These are phyloP conservation scores for Diogma glabrata DNA, from an alignment of 2,888 invertebrate genomes.

Conservation along the genomic window DNA sequence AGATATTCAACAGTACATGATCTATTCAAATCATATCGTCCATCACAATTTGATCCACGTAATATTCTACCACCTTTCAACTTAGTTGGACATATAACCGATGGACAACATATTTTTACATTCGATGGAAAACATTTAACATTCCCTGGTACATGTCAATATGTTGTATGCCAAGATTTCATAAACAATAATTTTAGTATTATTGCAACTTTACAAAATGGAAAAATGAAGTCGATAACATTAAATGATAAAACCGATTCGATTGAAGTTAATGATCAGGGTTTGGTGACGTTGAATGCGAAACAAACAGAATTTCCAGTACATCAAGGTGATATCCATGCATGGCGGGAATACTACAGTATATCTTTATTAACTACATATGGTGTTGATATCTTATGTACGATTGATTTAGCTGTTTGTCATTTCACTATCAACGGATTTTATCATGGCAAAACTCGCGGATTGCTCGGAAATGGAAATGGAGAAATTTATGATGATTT, in stretches of 20 bases:
- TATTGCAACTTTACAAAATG: constrained; percentile 55
- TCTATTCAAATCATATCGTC: constrained; percentile 45
- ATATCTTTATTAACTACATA: constrained; percentile 48
- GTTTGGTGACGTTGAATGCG: constrained; percentile 52
- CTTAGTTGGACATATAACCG: constrained; percentile 59
- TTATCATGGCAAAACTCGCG: constrained; percentile 75
- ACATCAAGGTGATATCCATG: constrained; percentile 45
- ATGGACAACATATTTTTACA: constrained; percentile 76
- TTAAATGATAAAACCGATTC: constrained; percentile 55
- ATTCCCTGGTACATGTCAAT: constrained; percentile 73
- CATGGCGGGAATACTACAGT: constrained; percentile 46
- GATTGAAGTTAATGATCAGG: constrained; percentile 51
- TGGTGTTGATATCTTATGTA: constrained; percentile 52
- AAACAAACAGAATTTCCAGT: constrained; percentile 59
- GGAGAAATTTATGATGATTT: constrained; percentile 80
- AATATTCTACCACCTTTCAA: constrained; percentile 52
- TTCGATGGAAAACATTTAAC: constrained; percentile 75
- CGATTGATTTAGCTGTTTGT: constrained; percentile 52
- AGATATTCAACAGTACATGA: constrained; percentile 45
- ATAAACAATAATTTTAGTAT: constrained; percentile 79
- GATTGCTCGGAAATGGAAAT: constrained; percentile 82
- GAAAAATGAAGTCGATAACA: constrained; percentile 53
- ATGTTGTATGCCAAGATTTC: constrained; percentile 72
- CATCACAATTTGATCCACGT: constrained; percentile 39
- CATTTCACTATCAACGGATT: constrained; percentile 65